Conservation (phyloP, 53 echinoderm and acorn worm species). For the Hippasteria phrygiana region DNA sequence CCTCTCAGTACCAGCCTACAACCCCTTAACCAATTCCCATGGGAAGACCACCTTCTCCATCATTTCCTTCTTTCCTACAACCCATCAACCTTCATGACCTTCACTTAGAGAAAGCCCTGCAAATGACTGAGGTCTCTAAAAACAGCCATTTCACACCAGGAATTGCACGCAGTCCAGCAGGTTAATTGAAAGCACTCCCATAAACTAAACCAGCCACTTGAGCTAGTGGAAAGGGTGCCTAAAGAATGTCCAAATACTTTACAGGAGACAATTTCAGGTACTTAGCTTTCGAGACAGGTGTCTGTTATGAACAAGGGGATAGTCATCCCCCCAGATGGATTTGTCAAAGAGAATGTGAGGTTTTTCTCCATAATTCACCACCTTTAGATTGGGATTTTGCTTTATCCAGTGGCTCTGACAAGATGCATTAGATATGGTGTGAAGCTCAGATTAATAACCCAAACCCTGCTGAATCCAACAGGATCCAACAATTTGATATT, state of each 20-base stretch:
- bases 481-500: no score
- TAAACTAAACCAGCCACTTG: slow-evolving; percentile 13
- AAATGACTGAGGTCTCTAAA: background rate
- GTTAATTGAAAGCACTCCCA: slow-evolving; percentile 38
- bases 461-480: no score
- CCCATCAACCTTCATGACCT: slow-evolving; percentile 41
- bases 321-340: slow-evolving; percentile 8
- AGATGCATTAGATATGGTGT: slow-evolving; percentile 6
- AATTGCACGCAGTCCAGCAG: slow-evolving; percentile 13
- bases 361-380: background rate
- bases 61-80: background rate
- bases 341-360: background rate
- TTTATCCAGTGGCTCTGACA: background rate
- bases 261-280: slow-evolving; percentile 28
- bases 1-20: no score
- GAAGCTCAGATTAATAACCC: slow-evolving; percentile 43
- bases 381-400: slow-evolving; percentile 4
- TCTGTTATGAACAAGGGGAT: background rate
- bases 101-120: background rate
- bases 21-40: slow-evolving; percentile 1
- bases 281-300: slow-evolving; percentile 20
- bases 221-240: background rate
- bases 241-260: background rate
- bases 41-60: slow-evolving; percentile 36
- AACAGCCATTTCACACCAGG: slow-evolving; percentile 39